Percentiles rank a stretch among this genome's conserved stretches.
phyloP scores from a whole-genome alignment of 2,797 vertebrate genomes.

The Coranthus polyacanthus region DNA sequence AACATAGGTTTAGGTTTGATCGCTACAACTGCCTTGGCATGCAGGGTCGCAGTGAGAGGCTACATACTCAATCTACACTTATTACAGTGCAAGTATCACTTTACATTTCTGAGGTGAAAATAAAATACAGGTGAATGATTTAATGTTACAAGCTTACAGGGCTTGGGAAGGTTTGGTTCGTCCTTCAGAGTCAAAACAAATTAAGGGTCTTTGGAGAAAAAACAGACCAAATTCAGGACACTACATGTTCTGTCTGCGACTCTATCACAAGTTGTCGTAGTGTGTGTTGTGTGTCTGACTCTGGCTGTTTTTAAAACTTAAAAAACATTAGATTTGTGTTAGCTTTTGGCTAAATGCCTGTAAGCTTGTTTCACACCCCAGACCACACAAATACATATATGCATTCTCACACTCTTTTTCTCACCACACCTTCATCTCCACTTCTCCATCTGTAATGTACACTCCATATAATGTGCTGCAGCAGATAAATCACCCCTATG shows the following conservation, averaged over 20 bases:
- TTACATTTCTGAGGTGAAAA: no score
- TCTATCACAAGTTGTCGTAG: slow-evolving; percentile 47
- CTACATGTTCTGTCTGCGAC: slow-evolving; percentile 33
- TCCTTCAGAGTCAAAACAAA: no score
- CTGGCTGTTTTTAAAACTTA: slow-evolving; percentile 9
- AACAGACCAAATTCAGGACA: no score
- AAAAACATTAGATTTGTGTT: slow-evolving; percentile 30
- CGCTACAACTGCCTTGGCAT: not conserved
- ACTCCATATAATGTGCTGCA: not conserved
- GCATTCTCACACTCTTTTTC: not conserved
- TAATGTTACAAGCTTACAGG: no score
- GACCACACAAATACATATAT: slow-evolving; percentile 14
- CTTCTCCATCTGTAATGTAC: not conserved
- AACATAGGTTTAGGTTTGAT: no score
- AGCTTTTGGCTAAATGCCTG: slow-evolving; percentile 1
- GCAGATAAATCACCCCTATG: slow-evolving; percentile 6
- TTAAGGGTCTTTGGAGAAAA: not conserved
- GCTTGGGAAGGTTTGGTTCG: slow-evolving; percentile 7
- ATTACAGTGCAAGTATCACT: not conserved
- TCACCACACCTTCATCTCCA: not conserved
- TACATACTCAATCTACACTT: not conserved
- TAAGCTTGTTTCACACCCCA: slow-evolving; percentile 24
- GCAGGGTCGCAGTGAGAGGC: not conserved
- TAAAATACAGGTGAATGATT: slow-evolving; percentile 1
- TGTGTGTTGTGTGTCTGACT: slow-evolving; percentile 33